Percentiles rank a stretch among this genome's conserved stretches.
phyloP scores from a whole-genome alignment of 2,113 vertebrate genomes.

The Equus quagga region DNA sequence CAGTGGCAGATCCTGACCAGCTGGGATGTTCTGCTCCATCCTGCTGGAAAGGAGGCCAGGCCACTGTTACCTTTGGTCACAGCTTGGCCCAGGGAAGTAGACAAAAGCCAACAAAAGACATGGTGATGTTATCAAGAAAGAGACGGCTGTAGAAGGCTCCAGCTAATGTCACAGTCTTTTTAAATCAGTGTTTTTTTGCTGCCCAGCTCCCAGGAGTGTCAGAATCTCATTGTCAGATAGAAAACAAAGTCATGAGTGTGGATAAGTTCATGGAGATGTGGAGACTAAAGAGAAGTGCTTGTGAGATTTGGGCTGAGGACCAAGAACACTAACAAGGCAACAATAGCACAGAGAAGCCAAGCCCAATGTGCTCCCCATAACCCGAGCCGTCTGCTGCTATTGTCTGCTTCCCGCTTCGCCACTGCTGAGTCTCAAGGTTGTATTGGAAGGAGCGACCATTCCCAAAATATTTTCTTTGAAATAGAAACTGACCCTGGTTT shows the following conservation, averaged over 20 bases:
- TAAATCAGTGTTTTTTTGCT: not conserved
- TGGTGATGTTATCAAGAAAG: not conserved
- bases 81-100: not conserved
- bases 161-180: not conserved
- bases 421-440: not conserved
- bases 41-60: not conserved
- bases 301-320: not conserved
- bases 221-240: slow-evolving; percentile 21
- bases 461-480: not conserved
- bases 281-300: not conserved
- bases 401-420: not conserved
- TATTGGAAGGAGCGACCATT: not conserved
- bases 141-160: not conserved
- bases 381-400: not conserved
- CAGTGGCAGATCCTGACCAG: not conserved
- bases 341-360: not conserved
- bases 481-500: not conserved
- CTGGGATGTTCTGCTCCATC: not conserved
- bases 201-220: not conserved
- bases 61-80: not conserved
- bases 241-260: not conserved
- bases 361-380: not conserved
- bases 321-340: not conserved
- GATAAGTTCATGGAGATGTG: not conserved
- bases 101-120: not conserved